Conservation (phyloP, 2,888 invertebrate genomes). For the Nematopogon swammerdamellus region DNA sequence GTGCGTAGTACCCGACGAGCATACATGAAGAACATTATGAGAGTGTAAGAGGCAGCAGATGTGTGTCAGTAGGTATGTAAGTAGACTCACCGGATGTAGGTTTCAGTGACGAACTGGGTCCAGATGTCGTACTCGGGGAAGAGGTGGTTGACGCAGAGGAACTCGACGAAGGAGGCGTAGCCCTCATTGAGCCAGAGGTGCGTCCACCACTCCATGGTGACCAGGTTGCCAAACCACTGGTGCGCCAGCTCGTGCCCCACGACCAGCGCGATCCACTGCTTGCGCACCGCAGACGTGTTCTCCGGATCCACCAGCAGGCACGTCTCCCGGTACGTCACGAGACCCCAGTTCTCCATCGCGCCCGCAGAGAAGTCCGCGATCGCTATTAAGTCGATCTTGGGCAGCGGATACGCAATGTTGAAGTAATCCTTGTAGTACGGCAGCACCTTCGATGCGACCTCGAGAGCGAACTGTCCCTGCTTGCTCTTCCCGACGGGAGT, state of each 20-base stretch:
- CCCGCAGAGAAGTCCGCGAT: conserved; percentile 94
- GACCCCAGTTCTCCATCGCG: conserved; percentile 99
- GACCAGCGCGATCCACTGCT: conserved; percentile 85
- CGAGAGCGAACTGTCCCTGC: conserved; percentile 88
- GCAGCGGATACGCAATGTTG: conserved; percentile 89
- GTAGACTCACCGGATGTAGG: conserved; percentile 65
- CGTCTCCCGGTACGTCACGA: conserved; percentile 90
- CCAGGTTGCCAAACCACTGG: conserved; percentile 98
- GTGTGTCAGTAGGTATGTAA: too few species aligned
- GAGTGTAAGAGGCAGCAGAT: too few species aligned
- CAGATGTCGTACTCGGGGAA: conserved; percentile 97
- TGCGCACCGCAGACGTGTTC: conserved; percentile 80
- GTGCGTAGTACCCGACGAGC: too few species aligned
- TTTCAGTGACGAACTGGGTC: conserved; percentile 93
- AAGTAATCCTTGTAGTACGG: conserved; percentile 96
- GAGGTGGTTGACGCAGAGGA: conserved; percentile 85
- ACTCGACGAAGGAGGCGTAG: conserved; percentile 95
- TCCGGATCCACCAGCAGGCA: conserved; percentile 86
- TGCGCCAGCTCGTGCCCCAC: conserved; percentile 94
- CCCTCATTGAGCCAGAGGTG: conserved; percentile 96
- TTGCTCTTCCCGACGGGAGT: conserved; percentile 89
- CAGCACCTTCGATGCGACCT: conserved; percentile 87
- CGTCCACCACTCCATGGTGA: conserved; percentile 99
- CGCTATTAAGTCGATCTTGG: conserved; percentile 95
- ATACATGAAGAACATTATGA: too few species aligned